A percentile compares a stretch with the other conserved stretches of the same genome.
These are phyloP conservation scores for Baccha elongata DNA, from an alignment of 2,888 invertebrate species.

Conservation along the genomic window DNA sequence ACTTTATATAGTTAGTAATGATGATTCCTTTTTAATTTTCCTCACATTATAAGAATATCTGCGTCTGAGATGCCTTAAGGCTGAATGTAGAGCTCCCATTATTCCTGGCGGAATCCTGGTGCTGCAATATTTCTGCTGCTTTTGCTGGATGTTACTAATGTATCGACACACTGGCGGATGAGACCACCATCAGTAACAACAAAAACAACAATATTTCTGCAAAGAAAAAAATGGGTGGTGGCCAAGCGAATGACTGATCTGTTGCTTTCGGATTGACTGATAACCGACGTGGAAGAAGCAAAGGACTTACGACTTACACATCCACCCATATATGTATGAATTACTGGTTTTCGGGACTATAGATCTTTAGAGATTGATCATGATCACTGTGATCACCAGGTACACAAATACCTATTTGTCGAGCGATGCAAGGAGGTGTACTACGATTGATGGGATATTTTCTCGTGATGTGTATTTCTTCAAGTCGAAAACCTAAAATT, in stretches of 20 bases:
- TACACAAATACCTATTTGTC: conserved; percentile 50
- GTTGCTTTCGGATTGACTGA: conserved; percentile 71
- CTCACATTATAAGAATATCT: conserved; percentile 66
- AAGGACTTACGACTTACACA: conserved; percentile 50
- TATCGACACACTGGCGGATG: conserved; percentile 49
- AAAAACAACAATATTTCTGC: conserved; percentile 48
- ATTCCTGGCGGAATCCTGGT: conserved; percentile 50
- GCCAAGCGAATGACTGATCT: conserved; percentile 65
- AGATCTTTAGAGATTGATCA: conserved; percentile 36
- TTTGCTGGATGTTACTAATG: conserved; percentile 32
- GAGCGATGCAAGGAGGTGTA: conserved; percentile 38
- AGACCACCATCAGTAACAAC: conserved; percentile 37
- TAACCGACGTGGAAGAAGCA: conserved; percentile 46
- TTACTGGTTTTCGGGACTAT: conserved; percentile 59
- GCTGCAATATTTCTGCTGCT: neutral
- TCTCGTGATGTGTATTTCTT: conserved; percentile 63
- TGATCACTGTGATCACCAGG: conserved; percentile 43
- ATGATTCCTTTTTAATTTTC: conserved; percentile 73
- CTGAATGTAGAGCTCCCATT: conserved; percentile 62
- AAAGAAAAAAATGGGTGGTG: conserved; percentile 72
- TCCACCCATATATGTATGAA: conserved; percentile 22
- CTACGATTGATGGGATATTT: conserved; percentile 79
- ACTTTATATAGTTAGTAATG: conserved; percentile 60
- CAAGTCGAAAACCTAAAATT: conserved; percentile 80
- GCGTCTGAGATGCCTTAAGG: conserved; percentile 46